phyloP scores from a whole-genome alignment of 2,888 invertebrate species.

The Archips crataeganus region DNA sequence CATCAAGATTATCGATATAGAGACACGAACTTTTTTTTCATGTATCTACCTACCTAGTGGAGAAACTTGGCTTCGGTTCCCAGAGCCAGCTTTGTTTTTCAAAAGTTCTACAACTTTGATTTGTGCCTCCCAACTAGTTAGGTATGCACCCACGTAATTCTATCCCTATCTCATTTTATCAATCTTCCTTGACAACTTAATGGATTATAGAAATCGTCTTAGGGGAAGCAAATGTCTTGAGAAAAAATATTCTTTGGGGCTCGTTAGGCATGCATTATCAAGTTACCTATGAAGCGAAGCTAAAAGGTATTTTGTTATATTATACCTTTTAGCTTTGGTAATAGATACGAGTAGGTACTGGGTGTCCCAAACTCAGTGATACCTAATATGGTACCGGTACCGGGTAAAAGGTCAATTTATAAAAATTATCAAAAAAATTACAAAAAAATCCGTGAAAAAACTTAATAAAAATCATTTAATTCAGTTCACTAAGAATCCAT shows the following conservation, averaged over 20 bases:
- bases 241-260: constrained; percentile 47
- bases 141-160: constrained; percentile 74
- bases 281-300: constrained; percentile 30
- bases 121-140: constrained; percentile 50
- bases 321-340: neutral
- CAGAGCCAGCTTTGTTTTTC: neutral
- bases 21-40: too few relatives aligned
- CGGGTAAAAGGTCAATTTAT: too few relatives aligned
- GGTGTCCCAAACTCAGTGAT: too few relatives aligned
- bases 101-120: constrained; percentile 33
- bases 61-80: neutral
- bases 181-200: constrained; percentile 82
- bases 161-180: constrained; percentile 76
- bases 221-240: constrained; percentile 53
- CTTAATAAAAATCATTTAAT: too few relatives aligned
- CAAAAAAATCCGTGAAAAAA: too few relatives aligned
- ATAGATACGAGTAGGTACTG: neutral
- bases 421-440: too few relatives aligned
- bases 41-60: too few relatives aligned
- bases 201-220: constrained; percentile 76
- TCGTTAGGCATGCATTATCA: constrained; percentile 25
- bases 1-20: too few relatives aligned
- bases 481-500: too few relatives aligned
- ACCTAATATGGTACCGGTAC: too few relatives aligned
- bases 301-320: neutral